Percentiles rank a stretch among this genome's conserved stretches.
Conservation (phyloP, 1,140 invertebrate species). For the Drosophila pseudoananassae region DNA sequence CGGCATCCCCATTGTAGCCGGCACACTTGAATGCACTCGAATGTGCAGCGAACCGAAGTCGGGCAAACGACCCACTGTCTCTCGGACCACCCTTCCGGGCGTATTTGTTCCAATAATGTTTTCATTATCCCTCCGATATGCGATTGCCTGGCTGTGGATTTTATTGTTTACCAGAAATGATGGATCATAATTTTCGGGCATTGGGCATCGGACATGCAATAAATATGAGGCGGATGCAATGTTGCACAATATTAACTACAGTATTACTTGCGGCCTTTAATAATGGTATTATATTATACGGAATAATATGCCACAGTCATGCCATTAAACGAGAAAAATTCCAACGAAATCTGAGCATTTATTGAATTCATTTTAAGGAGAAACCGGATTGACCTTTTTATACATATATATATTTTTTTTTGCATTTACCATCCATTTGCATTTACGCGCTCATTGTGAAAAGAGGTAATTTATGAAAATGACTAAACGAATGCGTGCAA, state of each 20-base stretch:
- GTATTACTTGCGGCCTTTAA: constrained; percentile 11
- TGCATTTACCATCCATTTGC: background rate
- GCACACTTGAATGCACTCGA: constrained; percentile 66
- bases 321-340: background rate
- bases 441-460: constrained; percentile 19
- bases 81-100: background rate
- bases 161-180: constrained; percentile 12
- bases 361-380: constrained; percentile 56
- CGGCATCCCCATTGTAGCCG: constrained; percentile 29
- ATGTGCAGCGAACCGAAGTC: constrained; percentile 65
- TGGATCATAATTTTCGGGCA: constrained; percentile 2
- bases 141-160: constrained; percentile 19
- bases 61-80: constrained; percentile 40
- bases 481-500: constrained; percentile 80
- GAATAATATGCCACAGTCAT: background rate
- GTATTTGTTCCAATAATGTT: constrained; percentile 48
- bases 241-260: background rate
- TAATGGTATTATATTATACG: too few relatives aligned
- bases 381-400: constrained; percentile 41
- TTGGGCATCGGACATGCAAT: background rate
- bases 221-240: background rate
- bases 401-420: too few relatives aligned
- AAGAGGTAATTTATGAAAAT: constrained; percentile 77
- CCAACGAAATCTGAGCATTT: constrained; percentile 58
- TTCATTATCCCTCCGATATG: constrained; percentile 44